Percentiles rank a stretch among this genome's conserved stretches.
These are phyloP conservation scores for Pachypeltis micranthus DNA, from an alignment of 1,140 invertebrate species.

Conservation along the genomic window DNA sequence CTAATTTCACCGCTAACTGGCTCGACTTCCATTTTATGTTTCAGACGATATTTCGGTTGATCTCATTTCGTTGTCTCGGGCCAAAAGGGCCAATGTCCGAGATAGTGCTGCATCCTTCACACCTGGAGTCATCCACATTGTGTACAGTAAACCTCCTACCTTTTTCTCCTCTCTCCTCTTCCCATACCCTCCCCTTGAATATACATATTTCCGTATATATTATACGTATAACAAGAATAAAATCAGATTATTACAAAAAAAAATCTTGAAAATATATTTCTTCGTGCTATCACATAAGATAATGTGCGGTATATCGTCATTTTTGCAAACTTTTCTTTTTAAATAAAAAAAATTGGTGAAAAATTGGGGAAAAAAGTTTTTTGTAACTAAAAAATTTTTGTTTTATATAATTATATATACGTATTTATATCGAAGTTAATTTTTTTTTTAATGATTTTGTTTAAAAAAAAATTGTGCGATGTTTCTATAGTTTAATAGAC, in stretches of 20 bases:
- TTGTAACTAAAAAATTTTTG: not conserved
- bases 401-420: slow-evolving; percentile 4
- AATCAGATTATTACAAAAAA: no score
- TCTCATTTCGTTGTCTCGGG: slow-evolving; percentile 1
- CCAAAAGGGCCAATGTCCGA: not conserved
- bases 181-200: not conserved
- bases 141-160: not conserved
- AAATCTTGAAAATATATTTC: not conserved
- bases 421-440: not conserved
- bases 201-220: not conserved
- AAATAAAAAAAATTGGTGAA: no score
- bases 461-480: not conserved
- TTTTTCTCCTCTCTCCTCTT: no score
- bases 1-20: no score
- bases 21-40: not conserved
- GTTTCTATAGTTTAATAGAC: not conserved
- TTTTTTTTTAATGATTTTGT: not conserved
- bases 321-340: no score
- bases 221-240: not conserved
- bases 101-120: not conserved
- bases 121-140: not conserved
- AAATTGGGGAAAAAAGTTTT: no score
- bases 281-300: slow-evolving; percentile 3
- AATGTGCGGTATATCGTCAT: not conserved
- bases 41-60: slow-evolving; percentile 9